A percentile compares a stretch with the other conserved stretches of the same genome.
Evolutionary conservation across 2,888 invertebrate genomes (phyloP).

Genomic region (Philopedon plagiatum): DNA sequence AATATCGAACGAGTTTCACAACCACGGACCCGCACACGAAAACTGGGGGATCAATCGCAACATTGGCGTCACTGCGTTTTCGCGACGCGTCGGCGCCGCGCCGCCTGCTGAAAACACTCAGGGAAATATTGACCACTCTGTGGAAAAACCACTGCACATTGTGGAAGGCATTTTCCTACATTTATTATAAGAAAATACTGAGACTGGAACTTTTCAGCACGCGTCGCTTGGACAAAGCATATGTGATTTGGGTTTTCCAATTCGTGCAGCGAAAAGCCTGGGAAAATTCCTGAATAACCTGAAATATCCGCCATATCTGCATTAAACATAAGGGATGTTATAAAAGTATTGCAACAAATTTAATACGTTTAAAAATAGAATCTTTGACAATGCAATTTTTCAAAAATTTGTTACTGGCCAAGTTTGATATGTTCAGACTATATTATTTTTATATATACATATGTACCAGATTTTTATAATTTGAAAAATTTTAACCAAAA

Average conservation of each 20-base stretch:
- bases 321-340: no score
- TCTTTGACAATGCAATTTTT: no score
- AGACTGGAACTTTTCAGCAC: neutral
- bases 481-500: no score
- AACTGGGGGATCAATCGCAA: conserved; percentile 45
- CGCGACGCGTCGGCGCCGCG: conserved; percentile 35
- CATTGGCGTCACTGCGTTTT: conserved; percentile 43
- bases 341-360: no score
- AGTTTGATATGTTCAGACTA: no score
- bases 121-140: conserved; percentile 44
- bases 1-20: conserved; percentile 40
- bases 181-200: conserved; percentile 5
- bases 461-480: no score
- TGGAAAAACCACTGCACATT: conserved; percentile 37
- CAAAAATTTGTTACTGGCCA: no score
- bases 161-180: conserved; percentile 21
- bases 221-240: neutral
- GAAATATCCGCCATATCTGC: no score
- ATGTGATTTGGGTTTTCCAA: neutral
- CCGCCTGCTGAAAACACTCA: conserved; percentile 31
- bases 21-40: conserved; percentile 42
- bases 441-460: no score
- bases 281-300: no score
- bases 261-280: no score
- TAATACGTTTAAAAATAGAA: no score